phyloP scores from a whole-genome alignment of 2,888 invertebrate species.

The Cryptocheilus praepositus region DNA sequence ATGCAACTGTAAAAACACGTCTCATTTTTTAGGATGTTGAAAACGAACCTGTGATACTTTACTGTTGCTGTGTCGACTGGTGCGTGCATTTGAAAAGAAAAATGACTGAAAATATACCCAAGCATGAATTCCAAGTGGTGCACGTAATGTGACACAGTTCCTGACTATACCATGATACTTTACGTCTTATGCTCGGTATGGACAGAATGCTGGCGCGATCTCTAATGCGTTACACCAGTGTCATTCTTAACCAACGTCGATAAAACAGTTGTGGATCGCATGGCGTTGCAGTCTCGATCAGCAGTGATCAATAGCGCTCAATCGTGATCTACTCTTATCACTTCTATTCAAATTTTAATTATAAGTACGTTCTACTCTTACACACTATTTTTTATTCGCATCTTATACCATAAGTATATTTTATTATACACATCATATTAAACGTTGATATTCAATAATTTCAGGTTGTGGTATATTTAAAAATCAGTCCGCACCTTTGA shows the following conservation, averaged over 20 bases:
- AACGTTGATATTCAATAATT: too few relatives aligned
- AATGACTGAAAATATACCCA: slow-evolving; percentile 27
- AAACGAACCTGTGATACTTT: slow-evolving; percentile 61
- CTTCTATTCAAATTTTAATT: too few relatives aligned
- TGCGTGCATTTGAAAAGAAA: slow-evolving; percentile 55
- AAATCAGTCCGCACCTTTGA: too few relatives aligned
- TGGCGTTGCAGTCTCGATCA: too few relatives aligned
- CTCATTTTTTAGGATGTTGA: slow-evolving; percentile 54
- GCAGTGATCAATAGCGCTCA: too few relatives aligned
- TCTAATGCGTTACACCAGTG: not conserved
- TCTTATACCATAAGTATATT: too few relatives aligned
- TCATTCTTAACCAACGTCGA: not conserved
- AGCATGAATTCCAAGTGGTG: slow-evolving; percentile 68
- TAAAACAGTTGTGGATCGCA: too few relatives aligned
- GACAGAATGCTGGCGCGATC: not conserved
- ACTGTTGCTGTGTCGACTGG: slow-evolving; percentile 67
- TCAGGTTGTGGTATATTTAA: too few relatives aligned
- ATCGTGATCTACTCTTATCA: too few relatives aligned
- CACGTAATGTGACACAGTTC: slow-evolving; percentile 59
- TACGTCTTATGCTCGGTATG: not conserved
- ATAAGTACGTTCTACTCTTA: too few relatives aligned
- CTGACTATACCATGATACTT: not conserved
- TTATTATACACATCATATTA: too few relatives aligned
- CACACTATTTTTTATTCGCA: too few relatives aligned
- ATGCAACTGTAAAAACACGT: not conserved